Conservation (phyloP, 2,888 invertebrate species). For the Ophion obscuratus region DNA sequence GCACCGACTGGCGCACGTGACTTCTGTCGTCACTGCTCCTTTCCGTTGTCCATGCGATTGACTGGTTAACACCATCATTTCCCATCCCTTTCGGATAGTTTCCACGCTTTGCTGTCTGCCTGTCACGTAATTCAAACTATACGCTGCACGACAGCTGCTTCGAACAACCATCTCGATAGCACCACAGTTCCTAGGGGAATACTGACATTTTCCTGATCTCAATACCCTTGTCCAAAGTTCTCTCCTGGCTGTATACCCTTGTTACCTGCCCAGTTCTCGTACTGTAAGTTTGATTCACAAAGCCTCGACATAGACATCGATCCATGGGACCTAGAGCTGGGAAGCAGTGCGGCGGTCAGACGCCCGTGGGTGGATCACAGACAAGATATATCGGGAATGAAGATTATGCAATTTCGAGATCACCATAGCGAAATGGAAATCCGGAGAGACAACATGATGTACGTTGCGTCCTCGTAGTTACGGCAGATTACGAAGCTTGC, state of each 20-base stretch:
- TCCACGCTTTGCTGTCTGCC: not conserved
- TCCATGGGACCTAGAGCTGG: not conserved
- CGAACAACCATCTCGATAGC: constrained; percentile 17
- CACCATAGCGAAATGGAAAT: not conserved
- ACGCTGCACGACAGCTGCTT: constrained; percentile 14
- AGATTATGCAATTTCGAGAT: constrained; percentile 12
- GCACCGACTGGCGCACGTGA: constrained; percentile 2
- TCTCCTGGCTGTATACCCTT: not conserved
- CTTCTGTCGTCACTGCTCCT: constrained; percentile 11
- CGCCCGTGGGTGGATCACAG: not conserved
- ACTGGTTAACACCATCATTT: not conserved
- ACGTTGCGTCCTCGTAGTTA: not conserved
- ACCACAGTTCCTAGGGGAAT: constrained; percentile 20
- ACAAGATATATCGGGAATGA: constrained; percentile 6
- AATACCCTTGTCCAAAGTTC: constrained; percentile 10
- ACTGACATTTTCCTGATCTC: constrained; percentile 9
- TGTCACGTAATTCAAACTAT: constrained; percentile 18
- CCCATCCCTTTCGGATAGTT: constrained; percentile 5
- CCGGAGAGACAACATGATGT: not conserved
- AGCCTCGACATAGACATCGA: constrained; percentile 3
- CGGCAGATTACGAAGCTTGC: not conserved
- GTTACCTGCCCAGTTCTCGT: constrained; percentile 21
- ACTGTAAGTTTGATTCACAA: constrained; percentile 29
- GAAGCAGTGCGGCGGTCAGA: not conserved
- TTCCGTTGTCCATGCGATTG: not conserved